Percentiles rank a stretch among this genome's conserved stretches.
Conservation (phyloP, 2,113 vertebrate species). For the Brachyhypopomus gauderio region DNA sequence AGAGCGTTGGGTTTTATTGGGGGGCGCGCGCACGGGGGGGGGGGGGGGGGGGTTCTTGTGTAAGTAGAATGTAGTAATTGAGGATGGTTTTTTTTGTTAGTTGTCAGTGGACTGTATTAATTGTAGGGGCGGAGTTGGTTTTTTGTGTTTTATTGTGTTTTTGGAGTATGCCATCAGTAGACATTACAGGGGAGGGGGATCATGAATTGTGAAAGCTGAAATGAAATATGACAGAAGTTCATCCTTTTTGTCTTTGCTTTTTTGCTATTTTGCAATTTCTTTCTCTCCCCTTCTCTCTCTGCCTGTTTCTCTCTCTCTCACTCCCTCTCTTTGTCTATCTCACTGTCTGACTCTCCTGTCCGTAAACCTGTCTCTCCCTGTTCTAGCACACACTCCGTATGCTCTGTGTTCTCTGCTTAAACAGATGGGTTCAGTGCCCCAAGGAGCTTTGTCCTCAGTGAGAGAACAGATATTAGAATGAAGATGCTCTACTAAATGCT, state of each 20-base stretch:
- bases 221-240: neutral
- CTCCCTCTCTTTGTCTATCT: neutral
- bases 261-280: neutral
- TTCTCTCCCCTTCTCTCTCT: neutral
- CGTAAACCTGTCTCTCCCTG: neutral
- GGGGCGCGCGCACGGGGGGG: no score
- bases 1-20: neutral
- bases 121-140: neutral
- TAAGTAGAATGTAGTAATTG: neutral
- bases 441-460: neutral
- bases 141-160: no score
- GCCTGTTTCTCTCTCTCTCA: neutral
- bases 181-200: no score
- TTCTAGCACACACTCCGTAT: neutral
- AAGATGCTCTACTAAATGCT: conserved; percentile 19
- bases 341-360: neutral
- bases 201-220: neutral
- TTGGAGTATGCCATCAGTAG: no score
- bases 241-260: neutral
- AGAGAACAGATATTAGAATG: conserved; percentile 16
- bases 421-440: conserved; percentile 20
- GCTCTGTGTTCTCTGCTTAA: neutral
- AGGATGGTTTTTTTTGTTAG: no score
- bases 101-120: conserved; percentile 12
- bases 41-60: neutral